phyloP scores from a whole-genome alignment of 2,797 vertebrate genomes.

The Threskiornis aethiopicus region DNA sequence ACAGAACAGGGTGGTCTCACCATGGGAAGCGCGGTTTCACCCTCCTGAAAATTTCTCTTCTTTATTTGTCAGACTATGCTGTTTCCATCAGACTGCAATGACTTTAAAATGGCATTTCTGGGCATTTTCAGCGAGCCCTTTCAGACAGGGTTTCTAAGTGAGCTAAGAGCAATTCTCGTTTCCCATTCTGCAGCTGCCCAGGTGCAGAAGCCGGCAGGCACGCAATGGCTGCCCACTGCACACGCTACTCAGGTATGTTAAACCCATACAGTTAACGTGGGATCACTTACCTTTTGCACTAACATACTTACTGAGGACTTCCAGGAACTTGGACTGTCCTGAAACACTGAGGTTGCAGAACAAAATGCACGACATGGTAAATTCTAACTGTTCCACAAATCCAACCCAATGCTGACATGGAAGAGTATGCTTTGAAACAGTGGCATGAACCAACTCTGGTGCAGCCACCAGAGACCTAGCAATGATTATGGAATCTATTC shows the following conservation, averaged over 20 bases:
- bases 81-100: background rate
- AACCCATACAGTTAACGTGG: background rate
- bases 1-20: background rate
- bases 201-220: background rate
- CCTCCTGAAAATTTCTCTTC: background rate
- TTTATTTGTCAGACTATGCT: background rate
- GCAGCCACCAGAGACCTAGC: background rate
- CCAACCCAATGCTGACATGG: background rate
- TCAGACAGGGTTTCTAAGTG: background rate
- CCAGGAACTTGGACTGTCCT: background rate
- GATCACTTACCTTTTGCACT: background rate
- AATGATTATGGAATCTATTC: background rate
- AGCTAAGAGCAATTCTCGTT: background rate
- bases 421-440: background rate
- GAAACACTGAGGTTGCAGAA: background rate
- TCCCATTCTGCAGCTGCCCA: background rate
- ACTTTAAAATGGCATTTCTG: background rate
- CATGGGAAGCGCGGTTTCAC: background rate
- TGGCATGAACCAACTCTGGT: background rate
- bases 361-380: background rate
- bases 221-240: background rate
- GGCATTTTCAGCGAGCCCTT: background rate
- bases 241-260: fast-evolving
- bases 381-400: background rate
- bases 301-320: background rate